Base-by-base conservation (phyloP, 1,140 invertebrate genomes). In the Leucophenga varia region DNA sequence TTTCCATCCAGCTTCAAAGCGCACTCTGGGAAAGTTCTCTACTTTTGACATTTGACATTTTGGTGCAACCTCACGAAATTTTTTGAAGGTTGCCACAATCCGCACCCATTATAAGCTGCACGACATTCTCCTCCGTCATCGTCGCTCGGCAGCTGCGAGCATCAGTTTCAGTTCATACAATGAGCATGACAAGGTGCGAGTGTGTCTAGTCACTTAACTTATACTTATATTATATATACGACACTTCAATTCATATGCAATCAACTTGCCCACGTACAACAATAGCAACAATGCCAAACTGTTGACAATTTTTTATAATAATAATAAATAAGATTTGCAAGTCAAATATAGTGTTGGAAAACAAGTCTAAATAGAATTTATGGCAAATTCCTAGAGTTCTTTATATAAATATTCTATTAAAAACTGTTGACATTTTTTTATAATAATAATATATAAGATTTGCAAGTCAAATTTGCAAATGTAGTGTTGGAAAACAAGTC, bases 81-180 rank as follows among this genome's bases (percentile, higher is more conserved):
- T 64, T 60, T 61, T 64, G 61, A 64, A 64, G 63, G 61, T 64
- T 64, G 55, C 55, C 38, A 45, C 48, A 31, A 43, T 67, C 63
- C 63, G 55, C 63, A 55, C 59, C 61, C 52, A 34, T 51, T 50
- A 42, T 40, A 57, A 37, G 47, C 47, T 61, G 59, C 61, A 64
- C 61, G 61, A 64, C 55, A 58, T 58, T 53, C 31, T 9, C 20
- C 20, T 9, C n/a, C 39, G 10, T 9, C 18, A 20, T n/a, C 10
- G n/a, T 57, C 45, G 39, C 51, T 46, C 48, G 37, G 55, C 59
- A 30, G 28, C 28, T 12, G 12, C 28, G 12, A 30, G 7, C 28
- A 30, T 8, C 28, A 7, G 12, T 30, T 12, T 8, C 28, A 7
- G 12, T 12, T 12, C 7, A 30, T 30, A 30, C 28, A 7, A 30